Conservation (phyloP, 92 coral and sea anemone genomes). For the Galaxea fascicularis region DNA sequence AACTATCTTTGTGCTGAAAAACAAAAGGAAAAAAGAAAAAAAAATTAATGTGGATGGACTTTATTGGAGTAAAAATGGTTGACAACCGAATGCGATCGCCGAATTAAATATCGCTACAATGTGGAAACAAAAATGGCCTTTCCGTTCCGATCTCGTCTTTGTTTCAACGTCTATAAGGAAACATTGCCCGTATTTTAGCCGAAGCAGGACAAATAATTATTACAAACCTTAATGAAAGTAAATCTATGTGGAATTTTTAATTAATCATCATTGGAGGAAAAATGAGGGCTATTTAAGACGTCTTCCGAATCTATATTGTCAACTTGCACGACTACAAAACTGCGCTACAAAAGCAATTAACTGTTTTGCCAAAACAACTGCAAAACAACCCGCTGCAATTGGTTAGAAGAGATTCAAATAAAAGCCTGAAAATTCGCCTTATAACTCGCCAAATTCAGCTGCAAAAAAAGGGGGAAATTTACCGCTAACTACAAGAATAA, state of each 20-base stretch:
- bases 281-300: not conserved
- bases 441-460: not conserved
- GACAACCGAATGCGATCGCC: not conserved
- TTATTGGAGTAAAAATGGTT: not conserved
- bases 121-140: not conserved
- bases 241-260: not conserved
- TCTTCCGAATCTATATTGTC: not conserved
- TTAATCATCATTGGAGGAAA: not conserved
- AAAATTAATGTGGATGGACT: not conserved
- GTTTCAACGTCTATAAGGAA: not conserved
- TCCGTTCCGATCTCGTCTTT: not conserved
- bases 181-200: conserved; percentile 1
- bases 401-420: conserved; percentile 20
- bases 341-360: not conserved
- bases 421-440: not conserved
- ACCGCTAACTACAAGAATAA: conserved; percentile 25
- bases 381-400: not conserved
- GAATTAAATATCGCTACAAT: not conserved
- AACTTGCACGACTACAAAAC: not conserved
- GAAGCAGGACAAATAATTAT: conserved; percentile 9
- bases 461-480: conserved; percentile 27
- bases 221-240: not conserved
- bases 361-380: not conserved
- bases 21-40: not conserved
- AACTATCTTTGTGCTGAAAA: not conserved